A percentile compares a stretch with the other conserved stretches of the same genome.
Evolutionary conservation across 2,113 vertebrate genomes (phyloP).

Genomic region (Tautogolabrus adspersus): DNA sequence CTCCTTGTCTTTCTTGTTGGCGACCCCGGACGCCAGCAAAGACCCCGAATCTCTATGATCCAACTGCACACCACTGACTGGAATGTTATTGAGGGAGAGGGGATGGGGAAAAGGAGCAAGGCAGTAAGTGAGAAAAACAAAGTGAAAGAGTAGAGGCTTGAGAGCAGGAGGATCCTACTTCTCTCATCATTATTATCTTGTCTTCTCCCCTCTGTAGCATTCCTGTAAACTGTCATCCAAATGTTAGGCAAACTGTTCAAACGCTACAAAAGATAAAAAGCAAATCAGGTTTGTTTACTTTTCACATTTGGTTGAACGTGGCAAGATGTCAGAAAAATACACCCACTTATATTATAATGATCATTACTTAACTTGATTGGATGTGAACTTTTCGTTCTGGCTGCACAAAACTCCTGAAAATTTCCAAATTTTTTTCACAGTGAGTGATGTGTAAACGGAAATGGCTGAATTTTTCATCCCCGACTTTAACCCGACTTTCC

Average conservation of each 20-base stretch:
- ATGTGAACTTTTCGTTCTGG: no score
- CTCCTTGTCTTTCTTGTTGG: constrained; percentile 94
- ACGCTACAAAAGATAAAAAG: constrained; percentile 2
- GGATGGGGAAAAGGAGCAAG: constrained; percentile 87
- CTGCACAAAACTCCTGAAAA: no score
- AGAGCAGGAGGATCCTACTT: constrained; percentile 68
- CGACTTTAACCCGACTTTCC: no score
- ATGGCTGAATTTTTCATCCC: no score
- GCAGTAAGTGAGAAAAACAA: constrained; percentile 73
- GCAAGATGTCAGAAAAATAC: neutral
- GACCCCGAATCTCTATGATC: constrained; percentile 89
- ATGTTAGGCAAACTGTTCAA: constrained; percentile 14
- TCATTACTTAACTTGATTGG: no score
- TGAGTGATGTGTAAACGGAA: no score
- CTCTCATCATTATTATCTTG: constrained; percentile 3
- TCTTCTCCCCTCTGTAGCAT: neutral
- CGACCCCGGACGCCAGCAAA: constrained; percentile 90
- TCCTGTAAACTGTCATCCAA: constrained; percentile 25
- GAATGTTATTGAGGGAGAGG: constrained; percentile 86
- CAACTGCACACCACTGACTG: constrained; percentile 88
- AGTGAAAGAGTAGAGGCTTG: constrained; percentile 58
- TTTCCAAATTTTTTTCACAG: no score
- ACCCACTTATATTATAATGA: no score
- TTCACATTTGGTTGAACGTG: neutral
- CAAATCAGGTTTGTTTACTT: constrained; percentile 3